Evolutionary conservation across 2,888 invertebrate species (phyloP), one percentile per base, ranked within the genome.

Genomic region (Laothoe populi): DNA sequence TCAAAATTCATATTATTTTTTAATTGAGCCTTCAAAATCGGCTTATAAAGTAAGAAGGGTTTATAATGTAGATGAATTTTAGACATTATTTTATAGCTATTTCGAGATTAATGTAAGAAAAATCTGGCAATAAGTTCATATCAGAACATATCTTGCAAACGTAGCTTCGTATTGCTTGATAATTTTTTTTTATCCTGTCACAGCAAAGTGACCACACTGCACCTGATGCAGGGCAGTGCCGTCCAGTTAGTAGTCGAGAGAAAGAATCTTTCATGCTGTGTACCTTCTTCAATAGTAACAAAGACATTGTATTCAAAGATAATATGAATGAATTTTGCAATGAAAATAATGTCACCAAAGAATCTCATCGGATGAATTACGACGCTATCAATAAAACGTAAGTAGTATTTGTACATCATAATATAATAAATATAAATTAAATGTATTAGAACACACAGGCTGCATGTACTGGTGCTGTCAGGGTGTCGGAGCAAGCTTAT

Each of bases 401-500:
- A 53, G 53, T 53, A 53, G 16, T 53, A 35, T 24, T 48, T 49
- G 26, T 49, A 49, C 49, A 31, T 38, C 66, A 70, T 71, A 71
- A 68, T 53, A 26, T 31, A 53, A 42, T 61, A 53, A 74, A 69
- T 74, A 75, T 73, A 74, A 77, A 81, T 83, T 83, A 82, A 81
- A 79, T 80, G 75, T 77, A 73, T 77, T 77, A 78, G 78, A 77
- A 75, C 49, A 53, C 73, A 72, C 78, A 83, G 79, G 78, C 78
- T 82, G 78, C 80, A 83, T 84, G 83, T 88, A 86, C 81, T 79
- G 81, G 83, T 79, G 78, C 81, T 83, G 81, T 81, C 75, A 75
- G 82, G 80, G 84, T 86, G 87, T 87, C 84, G 85, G 81, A 79
- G 85, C 80, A 75, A 88, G 91, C 90, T 89, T 89, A 90, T 90